Evolutionary conservation across 2,888 invertebrate species (phyloP), one percentile per base, ranked within the genome.

Genomic region (Heliconius hortense): DNA sequence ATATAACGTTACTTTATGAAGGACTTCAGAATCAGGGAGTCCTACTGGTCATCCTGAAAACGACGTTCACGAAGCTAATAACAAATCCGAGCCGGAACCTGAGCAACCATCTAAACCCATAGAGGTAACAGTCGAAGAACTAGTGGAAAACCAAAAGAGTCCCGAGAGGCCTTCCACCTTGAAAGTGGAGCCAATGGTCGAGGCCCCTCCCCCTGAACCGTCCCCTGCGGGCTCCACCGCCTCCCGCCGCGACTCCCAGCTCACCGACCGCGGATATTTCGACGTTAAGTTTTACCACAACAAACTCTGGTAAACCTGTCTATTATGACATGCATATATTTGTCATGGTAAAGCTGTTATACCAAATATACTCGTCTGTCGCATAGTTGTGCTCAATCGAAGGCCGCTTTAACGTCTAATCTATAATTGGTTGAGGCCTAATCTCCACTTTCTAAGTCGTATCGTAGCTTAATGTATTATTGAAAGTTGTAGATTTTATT

Each of bases 271-370:
- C 83, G 96, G 96, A 64, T 96, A 95, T 87, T 95, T 96, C 82
- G 97, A 97, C 90, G 94, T 97, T 64, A 97, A 97, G 86, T 97
- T 96, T 89, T 96, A 96, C 88, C 97, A 97, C 89, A 96, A 96
- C 83, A 96, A 96, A 82, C 93, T 97, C 82, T 97, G 97, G 97
- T 97, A 96, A 77, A 78, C 67, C 48, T 21, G 13, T 48, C 21
- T n/a, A 7, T 56, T 1, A 21, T n/a, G 5, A 21, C 2, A n/a
- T n/a, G n/a, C n/a, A n/a, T n/a, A n/a, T n/a, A n/a, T n/a, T n/a
- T n/a, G n/a, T n/a, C n/a, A n/a, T 97, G 97, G 97, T 97, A 96
- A 60, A 60, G 2, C 24, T 59, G 13, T 48, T 4, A 35, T 31
- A 59, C 39, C 31, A 8, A 43, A 24, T 28, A 63, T 39, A 31